Conservation (phyloP, 2,797 vertebrate genomes). For the Mallotus villosus region DNA sequence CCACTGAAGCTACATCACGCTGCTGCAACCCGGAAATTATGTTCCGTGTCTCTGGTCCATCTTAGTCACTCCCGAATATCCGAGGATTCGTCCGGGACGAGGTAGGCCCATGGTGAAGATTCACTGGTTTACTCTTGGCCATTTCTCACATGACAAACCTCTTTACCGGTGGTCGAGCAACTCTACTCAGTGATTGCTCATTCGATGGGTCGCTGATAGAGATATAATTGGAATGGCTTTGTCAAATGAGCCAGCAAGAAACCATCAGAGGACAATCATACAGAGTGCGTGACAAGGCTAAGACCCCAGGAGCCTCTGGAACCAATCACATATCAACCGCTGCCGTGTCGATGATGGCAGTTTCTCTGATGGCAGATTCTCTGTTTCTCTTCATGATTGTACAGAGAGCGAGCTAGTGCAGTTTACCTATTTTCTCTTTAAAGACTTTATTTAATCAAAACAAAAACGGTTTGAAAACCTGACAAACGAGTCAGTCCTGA, state of each 20-base stretch:
- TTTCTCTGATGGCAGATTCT: background rate
- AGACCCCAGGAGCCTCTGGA: slow-evolving; percentile 34
- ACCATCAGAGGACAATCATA: slow-evolving; percentile 58
- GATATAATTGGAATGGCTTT: slow-evolving; percentile 65
- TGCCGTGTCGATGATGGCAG: slow-evolving; percentile 19
- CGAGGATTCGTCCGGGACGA: background rate
- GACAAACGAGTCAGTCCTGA: background rate
- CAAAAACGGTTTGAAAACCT: background rate
- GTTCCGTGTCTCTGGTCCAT: slow-evolving; percentile 33
- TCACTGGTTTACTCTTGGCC: slow-evolving; percentile 49
- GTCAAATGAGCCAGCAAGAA: slow-evolving; percentile 70
- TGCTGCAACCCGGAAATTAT: slow-evolving; percentile 58
- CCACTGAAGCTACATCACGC: slow-evolving; percentile 54
- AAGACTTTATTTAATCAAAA: slow-evolving; percentile 47
- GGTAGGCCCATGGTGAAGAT: background rate
- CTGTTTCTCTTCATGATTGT: background rate
- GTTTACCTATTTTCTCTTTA: background rate
- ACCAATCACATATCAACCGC: slow-evolving; percentile 32
- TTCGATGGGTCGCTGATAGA: slow-evolving; percentile 55
- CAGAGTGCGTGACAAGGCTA: slow-evolving; percentile 41
- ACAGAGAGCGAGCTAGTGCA: slow-evolving; percentile 1
- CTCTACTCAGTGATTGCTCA: slow-evolving; percentile 48
- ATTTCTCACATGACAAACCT: slow-evolving; percentile 58
- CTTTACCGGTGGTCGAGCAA: slow-evolving; percentile 29
- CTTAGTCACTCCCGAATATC: slow-evolving; percentile 22